Conservation (phyloP, 2,888 invertebrate genomes). For the Noctua fimbriata region DNA sequence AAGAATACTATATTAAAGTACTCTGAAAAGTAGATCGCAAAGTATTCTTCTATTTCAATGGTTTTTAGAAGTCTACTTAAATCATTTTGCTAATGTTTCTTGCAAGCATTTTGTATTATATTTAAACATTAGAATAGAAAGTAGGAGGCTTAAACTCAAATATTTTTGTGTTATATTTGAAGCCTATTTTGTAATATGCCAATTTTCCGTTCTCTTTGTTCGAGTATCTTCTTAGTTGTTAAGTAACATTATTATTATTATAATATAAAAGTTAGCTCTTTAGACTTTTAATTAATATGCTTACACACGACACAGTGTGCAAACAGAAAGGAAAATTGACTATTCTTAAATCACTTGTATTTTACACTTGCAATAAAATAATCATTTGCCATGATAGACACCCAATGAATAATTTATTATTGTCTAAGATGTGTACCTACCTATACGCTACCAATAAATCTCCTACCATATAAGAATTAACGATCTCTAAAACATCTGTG, state of each 20-base stretch:
- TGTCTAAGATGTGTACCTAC: constrained; percentile 71
- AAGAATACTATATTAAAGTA: constrained; percentile 33
- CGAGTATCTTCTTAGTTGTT: constrained; percentile 21
- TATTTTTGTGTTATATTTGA: constrained; percentile 13
- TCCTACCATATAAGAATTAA: constrained; percentile 87
- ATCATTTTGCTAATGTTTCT: constrained; percentile 39
- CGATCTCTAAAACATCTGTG: constrained; percentile 90
- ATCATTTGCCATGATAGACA: constrained; percentile 71
- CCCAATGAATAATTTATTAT: constrained; percentile 73
- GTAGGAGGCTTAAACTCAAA: constrained; percentile 28
- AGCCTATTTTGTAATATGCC: constrained; percentile 23
- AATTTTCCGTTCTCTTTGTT: constrained; percentile 54
- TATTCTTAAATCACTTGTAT: constrained; percentile 51
- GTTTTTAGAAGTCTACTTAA: constrained; percentile 43
- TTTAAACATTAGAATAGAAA: constrained; percentile 33
- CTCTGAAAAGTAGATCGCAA: constrained; percentile 47
- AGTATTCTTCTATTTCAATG: constrained; percentile 41
- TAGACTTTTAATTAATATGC: constrained; percentile 20
- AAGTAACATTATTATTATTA: constrained; percentile 31
- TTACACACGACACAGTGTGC: constrained; percentile 16
- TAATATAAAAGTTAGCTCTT: constrained; percentile 32
- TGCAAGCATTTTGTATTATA: constrained; percentile 52
- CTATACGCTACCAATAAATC: constrained; percentile 79
- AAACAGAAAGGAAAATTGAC: constrained; percentile 58
- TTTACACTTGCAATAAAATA: constrained; percentile 59